Conservation (phyloP, 2,113 vertebrate species). For the human (Homo sapiens) region DNA sequence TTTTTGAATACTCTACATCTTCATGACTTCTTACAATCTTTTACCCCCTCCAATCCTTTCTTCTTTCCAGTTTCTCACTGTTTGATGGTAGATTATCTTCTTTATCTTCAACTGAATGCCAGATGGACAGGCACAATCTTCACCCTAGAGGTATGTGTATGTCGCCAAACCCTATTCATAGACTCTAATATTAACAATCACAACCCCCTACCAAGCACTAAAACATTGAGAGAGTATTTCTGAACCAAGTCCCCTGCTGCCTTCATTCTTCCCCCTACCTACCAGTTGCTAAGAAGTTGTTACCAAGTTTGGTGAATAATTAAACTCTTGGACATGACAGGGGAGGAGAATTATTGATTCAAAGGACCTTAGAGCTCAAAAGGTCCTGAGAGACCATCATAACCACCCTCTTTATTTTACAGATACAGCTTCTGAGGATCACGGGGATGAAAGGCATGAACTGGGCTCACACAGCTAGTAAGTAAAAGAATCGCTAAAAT, state of each 20-base stretch:
- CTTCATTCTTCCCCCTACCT: not conserved
- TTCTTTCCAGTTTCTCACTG: not conserved
- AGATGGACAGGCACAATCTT: not conserved
- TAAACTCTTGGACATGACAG: not conserved
- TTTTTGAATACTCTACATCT: not conserved
- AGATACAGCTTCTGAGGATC: not conserved
- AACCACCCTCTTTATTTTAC: not conserved
- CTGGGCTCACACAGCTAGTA: not conserved
- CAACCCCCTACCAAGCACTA: not conserved
- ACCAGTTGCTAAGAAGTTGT: not conserved
- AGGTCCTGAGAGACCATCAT: not conserved
- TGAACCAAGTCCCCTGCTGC: not conserved
- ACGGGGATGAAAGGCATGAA: not conserved
- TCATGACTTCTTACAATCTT: not conserved
- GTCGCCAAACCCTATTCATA: not conserved
- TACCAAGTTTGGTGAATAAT: not conserved
- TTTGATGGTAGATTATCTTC: not conserved
- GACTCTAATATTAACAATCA: not conserved
- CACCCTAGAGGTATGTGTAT: not conserved
- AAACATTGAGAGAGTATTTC: not conserved
- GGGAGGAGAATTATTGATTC: not conserved
- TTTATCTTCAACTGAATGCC: not conserved
- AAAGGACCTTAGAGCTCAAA: not conserved
- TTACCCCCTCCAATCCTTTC: not conserved
- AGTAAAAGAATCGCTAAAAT: not conserved